These are phyloP conservation scores for Gibbula magus DNA, from an alignment of 2,888 invertebrate genomes.

Conservation along the genomic window DNA sequence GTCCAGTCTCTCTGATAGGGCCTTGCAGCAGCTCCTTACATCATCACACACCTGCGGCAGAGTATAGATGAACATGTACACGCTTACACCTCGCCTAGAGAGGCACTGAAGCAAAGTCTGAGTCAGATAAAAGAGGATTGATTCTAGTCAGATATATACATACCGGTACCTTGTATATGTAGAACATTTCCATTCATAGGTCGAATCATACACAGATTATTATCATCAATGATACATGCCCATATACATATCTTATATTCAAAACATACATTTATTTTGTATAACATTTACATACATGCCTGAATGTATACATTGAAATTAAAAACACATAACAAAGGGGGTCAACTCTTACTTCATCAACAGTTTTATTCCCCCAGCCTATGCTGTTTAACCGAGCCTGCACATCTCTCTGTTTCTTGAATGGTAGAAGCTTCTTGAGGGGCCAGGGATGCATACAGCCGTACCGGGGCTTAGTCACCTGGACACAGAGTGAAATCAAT, in stretches of 20 bases:
- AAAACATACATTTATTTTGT: too few species aligned
- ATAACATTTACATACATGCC: too few species aligned
- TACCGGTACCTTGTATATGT: too few species aligned
- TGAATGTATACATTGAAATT: too few species aligned
- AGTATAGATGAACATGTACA: conserved; percentile 33
- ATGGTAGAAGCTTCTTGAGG: conserved; percentile 87
- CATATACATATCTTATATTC: too few species aligned
- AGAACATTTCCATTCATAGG: too few species aligned
- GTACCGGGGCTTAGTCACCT: conserved; percentile 88
- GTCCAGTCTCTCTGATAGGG: conserved; percentile 88
- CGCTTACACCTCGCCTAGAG: not conserved
- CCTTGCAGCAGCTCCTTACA: conserved; percentile 90
- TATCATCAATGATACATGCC: too few species aligned
- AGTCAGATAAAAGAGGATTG: not conserved
- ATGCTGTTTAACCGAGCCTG: conserved; percentile 84
- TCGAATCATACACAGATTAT: too few species aligned
- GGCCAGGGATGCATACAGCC: conserved; percentile 96
- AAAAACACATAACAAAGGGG: too few species aligned
- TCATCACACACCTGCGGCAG: conserved; percentile 77
- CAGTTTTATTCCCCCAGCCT: conserved; percentile 87
- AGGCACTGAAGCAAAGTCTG: not conserved
- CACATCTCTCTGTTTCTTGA: conserved; percentile 82
- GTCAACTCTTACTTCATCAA: conserved; percentile 53
- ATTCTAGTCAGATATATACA: not conserved
- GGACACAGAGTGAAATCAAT: too few species aligned